Conservation (phyloP, 2,888 invertebrate genomes). For the Stenchaetothrips biformis region DNA sequence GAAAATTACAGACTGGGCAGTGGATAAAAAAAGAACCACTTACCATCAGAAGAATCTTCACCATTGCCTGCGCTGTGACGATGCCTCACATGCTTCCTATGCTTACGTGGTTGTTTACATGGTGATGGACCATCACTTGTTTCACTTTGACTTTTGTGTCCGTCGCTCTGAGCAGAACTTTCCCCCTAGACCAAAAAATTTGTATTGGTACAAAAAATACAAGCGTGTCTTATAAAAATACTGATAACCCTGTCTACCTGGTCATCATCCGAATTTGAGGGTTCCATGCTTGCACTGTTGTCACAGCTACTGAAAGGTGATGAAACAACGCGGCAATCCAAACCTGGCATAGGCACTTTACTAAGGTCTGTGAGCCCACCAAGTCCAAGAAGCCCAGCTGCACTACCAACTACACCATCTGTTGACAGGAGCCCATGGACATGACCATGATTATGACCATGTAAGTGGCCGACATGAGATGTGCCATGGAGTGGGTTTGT, state of each 20-base stretch:
- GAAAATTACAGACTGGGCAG: background rate
- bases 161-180: conserved; percentile 53
- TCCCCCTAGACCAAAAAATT: conserved; percentile 52
- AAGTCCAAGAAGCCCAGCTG: background rate
- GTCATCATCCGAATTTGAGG: conserved; percentile 74
- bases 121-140: conserved; percentile 55
- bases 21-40: background rate
- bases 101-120: conserved; percentile 54
- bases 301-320: conserved; percentile 63
- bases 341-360: conserved; percentile 2
- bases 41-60: conserved; percentile 32
- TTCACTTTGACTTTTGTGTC: conserved; percentile 46
- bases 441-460: background rate
- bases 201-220: conserved; percentile 4
- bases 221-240: background rate
- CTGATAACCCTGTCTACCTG: conserved; percentile 44
- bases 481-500: conserved; percentile 5
- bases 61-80: conserved; percentile 31
- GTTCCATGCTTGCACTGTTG: conserved; percentile 74
- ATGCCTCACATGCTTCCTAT: conserved; percentile 32
- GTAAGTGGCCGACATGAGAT: background rate
- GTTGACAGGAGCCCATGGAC: background rate
- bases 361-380: conserved; percentile 1
- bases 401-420: background rate
- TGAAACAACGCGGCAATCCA: conserved; percentile 38